Evolutionary conservation across 2,797 vertebrate species (phyloP).

Genomic region (Chelmon rostratus): DNA sequence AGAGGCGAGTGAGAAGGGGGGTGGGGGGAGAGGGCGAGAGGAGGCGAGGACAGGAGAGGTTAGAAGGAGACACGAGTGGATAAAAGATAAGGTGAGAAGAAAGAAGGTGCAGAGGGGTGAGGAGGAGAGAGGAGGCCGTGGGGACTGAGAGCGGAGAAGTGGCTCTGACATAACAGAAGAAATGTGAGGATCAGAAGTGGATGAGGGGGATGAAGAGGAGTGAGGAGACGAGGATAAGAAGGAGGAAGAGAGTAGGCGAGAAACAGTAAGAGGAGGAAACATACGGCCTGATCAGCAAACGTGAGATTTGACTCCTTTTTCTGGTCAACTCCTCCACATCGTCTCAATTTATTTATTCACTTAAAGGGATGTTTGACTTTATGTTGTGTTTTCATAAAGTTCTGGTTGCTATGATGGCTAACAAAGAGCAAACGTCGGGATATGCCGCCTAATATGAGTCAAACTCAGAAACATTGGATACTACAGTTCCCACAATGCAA

Average conservation of each 20-base stretch:
- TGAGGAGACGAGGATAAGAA: background rate
- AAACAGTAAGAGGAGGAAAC: background rate
- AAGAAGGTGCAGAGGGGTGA: background rate
- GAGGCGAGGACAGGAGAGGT: background rate
- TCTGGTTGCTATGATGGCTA: background rate
- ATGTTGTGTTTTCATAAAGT: background rate
- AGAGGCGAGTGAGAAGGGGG: background rate
- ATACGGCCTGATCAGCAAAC: no score
- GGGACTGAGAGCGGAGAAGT: background rate
- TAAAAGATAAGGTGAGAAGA: background rate
- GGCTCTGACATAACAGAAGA: background rate
- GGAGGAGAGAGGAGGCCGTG: background rate
- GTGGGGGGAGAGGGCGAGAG: background rate
- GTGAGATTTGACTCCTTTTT: background rate
- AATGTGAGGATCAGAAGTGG: background rate
- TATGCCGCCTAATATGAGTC: background rate
- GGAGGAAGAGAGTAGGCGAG: background rate
- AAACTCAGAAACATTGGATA: background rate
- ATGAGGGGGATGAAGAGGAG: background rate
- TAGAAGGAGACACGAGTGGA: conserved; percentile 12
- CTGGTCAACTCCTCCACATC: background rate
- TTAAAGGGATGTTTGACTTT: background rate
- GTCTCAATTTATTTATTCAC: background rate
- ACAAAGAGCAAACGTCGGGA: background rate
- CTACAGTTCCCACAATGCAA: background rate